Conservation (phyloP, 2,113 vertebrate species). For the Daphoenositta chrysoptera region DNA sequence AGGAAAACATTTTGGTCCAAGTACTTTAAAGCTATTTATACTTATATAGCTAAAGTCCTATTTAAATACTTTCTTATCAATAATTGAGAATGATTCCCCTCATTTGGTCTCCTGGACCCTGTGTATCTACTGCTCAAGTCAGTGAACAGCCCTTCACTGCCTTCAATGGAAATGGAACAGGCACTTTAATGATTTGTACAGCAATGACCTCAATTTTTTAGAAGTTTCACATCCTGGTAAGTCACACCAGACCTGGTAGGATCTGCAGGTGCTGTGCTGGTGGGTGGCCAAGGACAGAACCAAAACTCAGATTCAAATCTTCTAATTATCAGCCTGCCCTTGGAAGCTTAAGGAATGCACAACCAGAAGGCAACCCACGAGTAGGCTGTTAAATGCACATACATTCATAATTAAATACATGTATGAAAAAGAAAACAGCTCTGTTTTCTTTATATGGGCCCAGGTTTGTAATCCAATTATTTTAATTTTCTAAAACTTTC, state of each 20-base stretch:
- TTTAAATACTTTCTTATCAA: background rate
- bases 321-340: background rate
- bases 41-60: background rate
- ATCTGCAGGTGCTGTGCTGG: background rate
- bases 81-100: background rate
- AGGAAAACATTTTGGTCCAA: background rate
- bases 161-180: background rate
- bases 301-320: constrained; percentile 13
- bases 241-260: background rate
- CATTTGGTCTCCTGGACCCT: background rate
- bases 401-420: background rate
- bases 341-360: background rate
- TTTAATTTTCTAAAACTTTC: background rate
- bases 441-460: background rate
- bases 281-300: background rate
- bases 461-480: background rate
- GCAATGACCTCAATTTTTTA: background rate
- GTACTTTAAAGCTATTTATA: background rate
- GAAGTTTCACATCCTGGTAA: background rate
- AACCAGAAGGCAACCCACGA: background rate
- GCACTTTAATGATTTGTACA: background rate
- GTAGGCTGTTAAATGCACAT: background rate
- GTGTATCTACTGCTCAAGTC: background rate
- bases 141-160: background rate
- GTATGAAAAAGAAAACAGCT: background rate